These are phyloP conservation scores for Drosophila busckii DNA, from an alignment of 1,140 invertebrate species.

Conservation along the genomic window DNA sequence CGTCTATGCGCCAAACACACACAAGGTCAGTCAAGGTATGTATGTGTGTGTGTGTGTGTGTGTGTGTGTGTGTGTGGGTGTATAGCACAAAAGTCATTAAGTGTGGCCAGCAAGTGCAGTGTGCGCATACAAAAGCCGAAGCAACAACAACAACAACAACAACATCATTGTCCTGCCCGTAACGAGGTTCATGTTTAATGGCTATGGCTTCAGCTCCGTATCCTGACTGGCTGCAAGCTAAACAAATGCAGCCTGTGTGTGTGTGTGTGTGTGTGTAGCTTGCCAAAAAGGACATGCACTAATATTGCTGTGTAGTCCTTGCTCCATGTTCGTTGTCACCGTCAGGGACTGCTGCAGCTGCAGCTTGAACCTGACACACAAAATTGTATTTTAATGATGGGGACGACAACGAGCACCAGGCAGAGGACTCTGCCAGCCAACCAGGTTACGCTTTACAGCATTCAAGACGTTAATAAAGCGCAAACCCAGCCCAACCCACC, in stretches of 20 bases:
- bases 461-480: slow-evolving; percentile 76
- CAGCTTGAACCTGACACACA: slow-evolving; percentile 75
- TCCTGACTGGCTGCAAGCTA: slow-evolving; percentile 19
- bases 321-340: slow-evolving; percentile 30
- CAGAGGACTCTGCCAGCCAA: slow-evolving; percentile 5
- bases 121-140: slow-evolving; percentile 45
- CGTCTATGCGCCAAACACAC: slow-evolving; percentile 45
- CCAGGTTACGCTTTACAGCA: neutral
- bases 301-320: slow-evolving; percentile 52
- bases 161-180: slow-evolving; percentile 51
- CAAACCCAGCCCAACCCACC: slow-evolving; percentile 40
- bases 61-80: slow-evolving; percentile 28
- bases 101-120: slow-evolving; percentile 60
- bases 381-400: slow-evolving; percentile 77
- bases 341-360: slow-evolving; percentile 37
- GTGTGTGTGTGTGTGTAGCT: too few species aligned
- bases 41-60: slow-evolving; percentile 10
- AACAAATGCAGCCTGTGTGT: slow-evolving; percentile 39
- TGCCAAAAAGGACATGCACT: slow-evolving; percentile 70
- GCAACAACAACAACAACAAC: slow-evolving; percentile 29
- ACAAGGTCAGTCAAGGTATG: slow-evolving; percentile 29
- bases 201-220: slow-evolving; percentile 44
- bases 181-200: slow-evolving; percentile 77
- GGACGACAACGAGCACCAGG: slow-evolving; percentile 35
- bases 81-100: slow-evolving; percentile 68